These are phyloP conservation scores for Perithous albicinctus DNA, from an alignment of 2,888 invertebrate species.

Conservation along the genomic window DNA sequence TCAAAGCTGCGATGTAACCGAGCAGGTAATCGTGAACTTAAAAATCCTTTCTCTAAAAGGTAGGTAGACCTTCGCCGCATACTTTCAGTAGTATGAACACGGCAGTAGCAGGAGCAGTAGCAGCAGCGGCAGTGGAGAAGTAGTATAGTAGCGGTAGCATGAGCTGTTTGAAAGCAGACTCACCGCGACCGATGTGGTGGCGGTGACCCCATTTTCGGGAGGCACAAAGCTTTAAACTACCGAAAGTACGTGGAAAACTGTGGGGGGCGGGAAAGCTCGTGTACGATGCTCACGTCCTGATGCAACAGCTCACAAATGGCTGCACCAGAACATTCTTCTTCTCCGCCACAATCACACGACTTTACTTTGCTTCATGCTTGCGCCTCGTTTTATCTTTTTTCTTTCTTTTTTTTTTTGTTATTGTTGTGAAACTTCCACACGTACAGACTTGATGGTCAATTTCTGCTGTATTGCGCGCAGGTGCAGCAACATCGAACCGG, in stretches of 20 bases:
- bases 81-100: slow-evolving; percentile 32
- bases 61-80: slow-evolving; percentile 37
- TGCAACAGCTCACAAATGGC: slow-evolving; percentile 51
- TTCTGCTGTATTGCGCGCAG: slow-evolving; percentile 13
- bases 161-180: slow-evolving; percentile 29
- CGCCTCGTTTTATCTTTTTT: neutral
- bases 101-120: neutral
- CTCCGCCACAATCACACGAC: slow-evolving; percentile 14
- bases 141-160: neutral
- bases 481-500: slow-evolving; percentile 26
- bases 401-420: neutral
- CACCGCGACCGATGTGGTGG: slow-evolving; percentile 33
- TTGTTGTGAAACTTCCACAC: neutral
- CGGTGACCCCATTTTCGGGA: slow-evolving; percentile 48
- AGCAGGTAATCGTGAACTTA: slow-evolving; percentile 60
- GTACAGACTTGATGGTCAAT: slow-evolving; percentile 23
- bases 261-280: neutral
- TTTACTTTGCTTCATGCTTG: slow-evolving; percentile 36
- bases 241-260: slow-evolving; percentile 45
- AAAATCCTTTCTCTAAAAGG: slow-evolving; percentile 58
- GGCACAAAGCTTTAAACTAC: slow-evolving; percentile 47
- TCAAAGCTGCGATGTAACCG: slow-evolving; percentile 4
- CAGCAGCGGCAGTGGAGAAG: neutral
- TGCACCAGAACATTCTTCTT: slow-evolving; percentile 37
- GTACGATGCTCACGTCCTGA: slow-evolving; percentile 47